A percentile compares a stretch with the other conserved stretches of the same genome.
phyloP scores from a whole-genome alignment of 2,797 vertebrate genomes.

The Hafferia zeledoni region DNA sequence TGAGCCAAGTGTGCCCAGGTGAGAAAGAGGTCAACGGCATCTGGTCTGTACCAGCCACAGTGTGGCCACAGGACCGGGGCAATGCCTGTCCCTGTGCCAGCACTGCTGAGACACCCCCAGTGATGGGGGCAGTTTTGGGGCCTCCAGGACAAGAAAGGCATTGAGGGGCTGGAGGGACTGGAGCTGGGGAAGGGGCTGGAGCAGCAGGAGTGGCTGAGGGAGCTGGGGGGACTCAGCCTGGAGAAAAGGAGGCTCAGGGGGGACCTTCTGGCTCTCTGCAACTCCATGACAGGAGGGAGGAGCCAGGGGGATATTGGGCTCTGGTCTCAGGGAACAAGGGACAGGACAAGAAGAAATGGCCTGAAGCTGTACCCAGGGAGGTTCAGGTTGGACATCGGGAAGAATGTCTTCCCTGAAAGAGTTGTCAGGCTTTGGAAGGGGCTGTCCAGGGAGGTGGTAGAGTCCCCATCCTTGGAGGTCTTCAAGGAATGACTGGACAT shows the following conservation, averaged over 20 bases:
- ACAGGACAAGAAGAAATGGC: not conserved
- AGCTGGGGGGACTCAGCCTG: not conserved
- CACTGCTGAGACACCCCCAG: not conserved
- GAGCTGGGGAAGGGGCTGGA: not conserved
- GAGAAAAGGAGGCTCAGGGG: not conserved
- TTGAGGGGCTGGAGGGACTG: not conserved
- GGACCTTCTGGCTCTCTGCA: not conserved
- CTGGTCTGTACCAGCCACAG: not conserved
- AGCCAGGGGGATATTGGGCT: not conserved
- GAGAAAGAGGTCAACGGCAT: not conserved
- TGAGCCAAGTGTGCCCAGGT: not conserved
- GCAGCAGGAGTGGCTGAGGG: not conserved
- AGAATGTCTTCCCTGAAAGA: not conserved
- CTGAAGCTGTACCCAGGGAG: not conserved
- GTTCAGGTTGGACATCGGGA: not conserved
- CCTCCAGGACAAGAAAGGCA: not conserved
- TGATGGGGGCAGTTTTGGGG: not conserved
- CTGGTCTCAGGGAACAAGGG: not conserved
- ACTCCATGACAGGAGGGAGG: not conserved
- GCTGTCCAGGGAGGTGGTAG: not conserved
- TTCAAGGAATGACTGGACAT: fast-evolving
- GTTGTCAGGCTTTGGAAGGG: not conserved
- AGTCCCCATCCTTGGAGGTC: not conserved
- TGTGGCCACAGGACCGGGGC: too few species aligned
- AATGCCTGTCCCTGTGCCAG: not conserved